These are phyloP conservation scores for Macrocentrus cingulum DNA, from an alignment of 1,140 invertebrate genomes.

Conservation along the genomic window DNA sequence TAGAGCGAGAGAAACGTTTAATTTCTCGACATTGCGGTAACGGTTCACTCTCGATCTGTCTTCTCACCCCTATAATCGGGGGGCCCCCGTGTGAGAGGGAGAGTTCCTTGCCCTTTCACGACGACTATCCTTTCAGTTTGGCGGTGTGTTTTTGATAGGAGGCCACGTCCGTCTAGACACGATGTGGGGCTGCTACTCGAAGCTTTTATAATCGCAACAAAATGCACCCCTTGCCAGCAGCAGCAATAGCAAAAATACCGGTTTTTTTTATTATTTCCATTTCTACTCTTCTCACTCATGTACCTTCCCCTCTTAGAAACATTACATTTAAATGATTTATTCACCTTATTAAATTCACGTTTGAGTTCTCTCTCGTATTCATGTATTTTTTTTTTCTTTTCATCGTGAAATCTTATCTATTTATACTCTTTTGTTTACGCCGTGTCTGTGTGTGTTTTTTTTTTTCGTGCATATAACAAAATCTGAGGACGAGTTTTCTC, in stretches of 20 bases:
- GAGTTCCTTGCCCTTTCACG: conserved; percentile 56
- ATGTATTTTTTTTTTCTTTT: background rate
- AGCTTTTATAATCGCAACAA: conserved; percentile 50
- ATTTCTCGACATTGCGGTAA: conserved; percentile 53
- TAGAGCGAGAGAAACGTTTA: conserved; percentile 53
- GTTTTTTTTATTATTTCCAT: conserved; percentile 33
- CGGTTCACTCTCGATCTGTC: conserved; percentile 13
- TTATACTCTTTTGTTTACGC: background rate
- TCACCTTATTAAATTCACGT: conserved; percentile 45
- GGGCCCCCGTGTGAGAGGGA: conserved; percentile 26
- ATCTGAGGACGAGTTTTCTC: background rate
- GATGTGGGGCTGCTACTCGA: conserved; percentile 36
- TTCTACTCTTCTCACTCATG: conserved; percentile 19
- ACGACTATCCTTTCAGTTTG: conserved; percentile 47
- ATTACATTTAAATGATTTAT: conserved; percentile 46
- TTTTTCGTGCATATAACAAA: conserved; percentile 6
- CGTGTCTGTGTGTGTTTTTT: background rate
- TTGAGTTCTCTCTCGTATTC: conserved; percentile 30
- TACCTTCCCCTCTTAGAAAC: conserved; percentile 6
- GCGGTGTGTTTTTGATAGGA: conserved; percentile 51
- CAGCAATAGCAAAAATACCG: conserved; percentile 50
- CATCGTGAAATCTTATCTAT: conserved; percentile 2
- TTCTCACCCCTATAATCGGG: background rate
- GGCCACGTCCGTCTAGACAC: conserved; percentile 47
- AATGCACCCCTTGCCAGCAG: conserved; percentile 46